Evolutionary conservation across 2,113 vertebrate genomes (phyloP), one percentile per base, ranked within the genome.

Genomic region (Coryphaenoides rupestris): DNA sequence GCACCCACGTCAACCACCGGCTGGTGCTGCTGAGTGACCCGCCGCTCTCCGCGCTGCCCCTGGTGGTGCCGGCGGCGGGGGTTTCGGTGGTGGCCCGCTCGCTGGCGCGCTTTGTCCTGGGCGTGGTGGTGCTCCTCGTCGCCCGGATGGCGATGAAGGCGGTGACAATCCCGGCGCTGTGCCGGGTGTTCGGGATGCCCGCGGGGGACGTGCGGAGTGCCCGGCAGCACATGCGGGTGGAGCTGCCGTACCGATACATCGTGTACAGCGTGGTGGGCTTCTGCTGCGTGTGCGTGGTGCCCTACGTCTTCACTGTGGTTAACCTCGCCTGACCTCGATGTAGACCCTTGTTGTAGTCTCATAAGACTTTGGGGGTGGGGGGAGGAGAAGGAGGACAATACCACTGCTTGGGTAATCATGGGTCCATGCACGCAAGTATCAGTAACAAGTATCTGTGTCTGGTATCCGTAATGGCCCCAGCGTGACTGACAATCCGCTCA

Each of bases 241-340:
- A 99, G 86, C 88, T 99, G 58, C 94, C 95, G 0, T 99, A 99
- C 68, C 93, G 95, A 57, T 99, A 96, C 53, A 83, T 96, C 0
- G 98, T 97, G 0, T 98, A 98, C 1, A 94, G 94, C 19, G 92
- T 80, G 24, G 90, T 99, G n/a, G 96, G 95, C 1, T 99, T 98
- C 75, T 90, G 88, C 63, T 94, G 93, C 58, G 89, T 92, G 40
- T 93, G 85, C 58, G 23, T 97, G 56, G 89, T 95, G 73, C 96
- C 97, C 62, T 82, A 88, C 55, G 52, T 98, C 65, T 98, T 98
- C 72, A 84, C 69, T 26, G 83, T 89, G 62, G 79, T 95, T 19
- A 90, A 92, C 56, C 87, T 99, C 2, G 93, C 90, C 71, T 97
- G 90, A 98, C 64, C 49, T 15, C n/a, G 1, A 50, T 4, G 9